These are phyloP conservation scores for Melanotaenia pygmaea DNA, from an alignment of 2,797 vertebrate species.

Conservation along the genomic window DNA sequence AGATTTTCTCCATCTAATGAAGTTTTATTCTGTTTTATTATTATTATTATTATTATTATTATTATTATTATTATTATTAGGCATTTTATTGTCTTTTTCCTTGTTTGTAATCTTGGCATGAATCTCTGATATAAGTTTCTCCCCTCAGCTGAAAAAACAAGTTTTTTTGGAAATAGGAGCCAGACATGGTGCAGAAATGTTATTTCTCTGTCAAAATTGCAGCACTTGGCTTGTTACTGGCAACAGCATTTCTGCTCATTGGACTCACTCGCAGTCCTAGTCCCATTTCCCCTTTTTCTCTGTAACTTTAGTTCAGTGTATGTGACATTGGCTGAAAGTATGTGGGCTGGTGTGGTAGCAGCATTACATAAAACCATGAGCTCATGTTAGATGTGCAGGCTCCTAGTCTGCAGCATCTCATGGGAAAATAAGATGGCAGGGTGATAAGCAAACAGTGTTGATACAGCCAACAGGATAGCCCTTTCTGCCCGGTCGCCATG, in stretches of 20 bases:
- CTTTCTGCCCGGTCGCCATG: conserved; percentile 11
- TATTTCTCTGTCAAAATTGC: conserved; percentile 21
- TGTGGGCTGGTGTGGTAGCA: neutral
- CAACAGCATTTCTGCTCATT: conserved; percentile 47
- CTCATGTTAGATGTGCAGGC: conserved; percentile 25
- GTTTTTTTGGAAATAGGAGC: conserved; percentile 34
- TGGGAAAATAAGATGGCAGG: conserved; percentile 59
- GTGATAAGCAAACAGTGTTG: conserved; percentile 61
- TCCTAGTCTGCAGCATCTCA: conserved; percentile 27
- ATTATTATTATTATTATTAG: neutral
- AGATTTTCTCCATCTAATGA: neutral
- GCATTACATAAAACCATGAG: neutral
- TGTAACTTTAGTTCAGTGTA: neutral
- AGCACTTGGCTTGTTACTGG: conserved; percentile 23
- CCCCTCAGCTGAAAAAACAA: conserved; percentile 54
- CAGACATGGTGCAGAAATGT: conserved; percentile 16
- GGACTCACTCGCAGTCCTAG: conserved; percentile 1
- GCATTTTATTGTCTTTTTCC: neutral
- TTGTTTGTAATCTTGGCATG: conserved; percentile 19
- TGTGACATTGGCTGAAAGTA: conserved; percentile 7
- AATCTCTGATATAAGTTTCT: conserved; percentile 34
- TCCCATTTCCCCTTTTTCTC: conserved; percentile 48
- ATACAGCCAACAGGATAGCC: conserved; percentile 39
- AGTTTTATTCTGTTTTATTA: neutral
- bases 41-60: too few species aligned